phyloP scores from a whole-genome alignment of 2,888 invertebrate genomes.

The Oligia latruncula region DNA sequence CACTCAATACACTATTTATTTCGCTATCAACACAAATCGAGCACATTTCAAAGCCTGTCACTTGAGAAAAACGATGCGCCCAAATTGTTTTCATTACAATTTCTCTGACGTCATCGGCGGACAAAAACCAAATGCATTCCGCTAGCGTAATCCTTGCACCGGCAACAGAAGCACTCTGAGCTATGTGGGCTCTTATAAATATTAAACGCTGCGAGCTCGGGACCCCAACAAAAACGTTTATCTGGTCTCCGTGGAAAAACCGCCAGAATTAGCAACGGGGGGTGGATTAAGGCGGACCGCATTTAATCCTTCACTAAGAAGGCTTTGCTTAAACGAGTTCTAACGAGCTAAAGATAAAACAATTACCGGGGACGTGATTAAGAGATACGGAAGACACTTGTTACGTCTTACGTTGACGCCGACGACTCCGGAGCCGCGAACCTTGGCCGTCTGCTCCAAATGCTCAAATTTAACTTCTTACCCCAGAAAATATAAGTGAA shows the following conservation, averaged over 20 bases:
- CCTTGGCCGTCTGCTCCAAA: conserved; percentile 51
- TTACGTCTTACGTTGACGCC: conserved; percentile 84
- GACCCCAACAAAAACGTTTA: conserved; percentile 89
- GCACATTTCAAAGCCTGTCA: conserved; percentile 48
- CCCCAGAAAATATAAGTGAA: conserved; percentile 53
- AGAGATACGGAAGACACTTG: conserved; percentile 89
- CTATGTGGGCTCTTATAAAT: conserved; percentile 87
- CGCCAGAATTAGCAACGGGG: conserved; percentile 89
- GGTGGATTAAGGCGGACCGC: conserved; percentile 89
- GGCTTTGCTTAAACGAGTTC: conserved; percentile 91
- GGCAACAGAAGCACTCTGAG: conserved; percentile 81
- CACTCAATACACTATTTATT: conserved; percentile 50
- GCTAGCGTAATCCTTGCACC: conserved; percentile 83
- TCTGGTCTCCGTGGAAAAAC: conserved; percentile 89
- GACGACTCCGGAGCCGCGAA: conserved; percentile 57
- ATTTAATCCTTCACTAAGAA: conserved; percentile 90
- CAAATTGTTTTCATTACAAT: conserved; percentile 79
- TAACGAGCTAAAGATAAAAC: conserved; percentile 91
- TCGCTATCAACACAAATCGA: conserved; percentile 44
- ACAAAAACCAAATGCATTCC: conserved; percentile 83
- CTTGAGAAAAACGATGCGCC: conserved; percentile 64
- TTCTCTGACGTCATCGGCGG: conserved; percentile 76
- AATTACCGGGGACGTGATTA: conserved; percentile 89
- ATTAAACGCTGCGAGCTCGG: conserved; percentile 84
- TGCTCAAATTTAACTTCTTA: conserved; percentile 40